These are phyloP conservation scores for Nemapogon koenigi DNA, from an alignment of 2,888 invertebrate species.

Conservation along the genomic window DNA sequence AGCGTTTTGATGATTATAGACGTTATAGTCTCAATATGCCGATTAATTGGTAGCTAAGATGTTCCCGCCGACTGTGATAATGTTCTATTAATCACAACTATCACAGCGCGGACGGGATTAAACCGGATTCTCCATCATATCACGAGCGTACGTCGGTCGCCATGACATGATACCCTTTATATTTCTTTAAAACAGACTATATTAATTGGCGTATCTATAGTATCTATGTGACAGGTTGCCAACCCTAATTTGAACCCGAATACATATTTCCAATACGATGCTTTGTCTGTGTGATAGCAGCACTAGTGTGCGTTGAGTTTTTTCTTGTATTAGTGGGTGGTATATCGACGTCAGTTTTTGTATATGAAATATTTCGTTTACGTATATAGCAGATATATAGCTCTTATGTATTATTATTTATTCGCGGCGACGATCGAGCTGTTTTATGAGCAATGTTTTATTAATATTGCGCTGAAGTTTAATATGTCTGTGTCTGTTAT, in stretches of 20 bases:
- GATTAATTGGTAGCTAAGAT: no score
- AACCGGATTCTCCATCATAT: no score
- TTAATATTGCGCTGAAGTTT: slow-evolving; percentile 2
- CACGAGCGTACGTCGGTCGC: no score
- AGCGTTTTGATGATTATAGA: no score
- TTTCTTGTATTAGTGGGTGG: slow-evolving; percentile 11
- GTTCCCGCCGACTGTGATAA: no score
- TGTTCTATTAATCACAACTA: no score
- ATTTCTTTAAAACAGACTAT: no score
- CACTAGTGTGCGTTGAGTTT: slow-evolving; percentile 8
- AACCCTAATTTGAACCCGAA: slow-evolving; percentile 36
- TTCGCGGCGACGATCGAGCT: slow-evolving; percentile 8
- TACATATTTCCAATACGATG: slow-evolving; percentile 38
- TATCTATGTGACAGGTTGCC: no score
- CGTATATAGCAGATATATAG: slow-evolving; percentile 43
- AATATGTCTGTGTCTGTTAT: background rate
- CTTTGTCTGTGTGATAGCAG: slow-evolving; percentile 13
- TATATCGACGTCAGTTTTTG: slow-evolving; percentile 32
- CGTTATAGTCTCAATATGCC: no score
- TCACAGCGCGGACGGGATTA: no score
- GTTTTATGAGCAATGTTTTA: slow-evolving; percentile 2
- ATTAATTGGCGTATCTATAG: no score
- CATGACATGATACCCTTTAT: no score
- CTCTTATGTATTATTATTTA: slow-evolving; percentile 11
- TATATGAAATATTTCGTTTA: slow-evolving; percentile 52